phyloP scores from a whole-genome alignment of 2,113 vertebrate species.

The Malaclemys terrapin region DNA sequence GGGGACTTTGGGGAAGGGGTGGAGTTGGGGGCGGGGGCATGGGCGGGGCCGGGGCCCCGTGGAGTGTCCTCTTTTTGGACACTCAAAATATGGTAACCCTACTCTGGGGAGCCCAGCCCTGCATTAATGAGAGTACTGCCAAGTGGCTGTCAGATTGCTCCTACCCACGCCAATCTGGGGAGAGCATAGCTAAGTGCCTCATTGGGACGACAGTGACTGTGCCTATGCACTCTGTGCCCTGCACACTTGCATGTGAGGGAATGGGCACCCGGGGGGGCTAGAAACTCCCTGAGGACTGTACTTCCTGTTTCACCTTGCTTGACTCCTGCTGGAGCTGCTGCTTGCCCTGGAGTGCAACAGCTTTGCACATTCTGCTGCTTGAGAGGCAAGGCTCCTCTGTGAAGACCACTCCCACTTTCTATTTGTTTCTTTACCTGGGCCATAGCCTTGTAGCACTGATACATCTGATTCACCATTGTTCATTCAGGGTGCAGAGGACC shows the following conservation, averaged over 20 bases:
- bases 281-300: background rate
- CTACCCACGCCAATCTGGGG: background rate
- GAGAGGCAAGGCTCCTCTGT: background rate
- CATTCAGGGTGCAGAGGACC: background rate
- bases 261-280: background rate
- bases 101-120: background rate
- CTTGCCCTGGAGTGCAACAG: background rate
- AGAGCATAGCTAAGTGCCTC: background rate
- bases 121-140: background rate
- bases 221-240: background rate
- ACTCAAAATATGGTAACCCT: too few relatives aligned
- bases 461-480: background rate
- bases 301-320: fast-evolving
- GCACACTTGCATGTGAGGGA: background rate
- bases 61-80: too few relatives aligned
- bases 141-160: background rate
- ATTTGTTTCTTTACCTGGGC: background rate
- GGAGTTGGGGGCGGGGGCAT: too few relatives aligned
- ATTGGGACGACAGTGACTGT: too few relatives aligned
- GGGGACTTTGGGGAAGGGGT: too few relatives aligned
- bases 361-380: fast-evolving
- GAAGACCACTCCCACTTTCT: background rate
- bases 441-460: fast-evolving
- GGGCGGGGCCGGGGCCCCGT: too few relatives aligned
- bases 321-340: background rate